Conservation (phyloP, 2,888 invertebrate species). For the Brachyptera risi region DNA sequence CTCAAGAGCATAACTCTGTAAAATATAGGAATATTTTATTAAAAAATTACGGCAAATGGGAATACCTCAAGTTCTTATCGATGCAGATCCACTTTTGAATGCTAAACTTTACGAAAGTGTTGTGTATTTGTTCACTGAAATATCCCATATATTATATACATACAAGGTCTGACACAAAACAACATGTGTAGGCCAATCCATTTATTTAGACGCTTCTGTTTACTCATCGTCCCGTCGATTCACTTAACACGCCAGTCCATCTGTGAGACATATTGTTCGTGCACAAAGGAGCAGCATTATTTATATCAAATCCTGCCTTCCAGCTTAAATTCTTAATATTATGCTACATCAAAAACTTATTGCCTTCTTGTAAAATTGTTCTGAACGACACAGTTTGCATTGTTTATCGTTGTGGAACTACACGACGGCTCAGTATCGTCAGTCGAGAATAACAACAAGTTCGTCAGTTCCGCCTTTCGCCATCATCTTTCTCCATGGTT, state of each 20-base stretch:
- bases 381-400: not conserved
- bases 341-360: slow-evolving; percentile 29
- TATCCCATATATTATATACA: not conserved
- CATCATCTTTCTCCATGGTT: slow-evolving; percentile 69
- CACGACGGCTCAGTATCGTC: slow-evolving; percentile 37
- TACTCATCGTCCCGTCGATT: too few species aligned
- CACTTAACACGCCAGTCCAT: slow-evolving; percentile 21
- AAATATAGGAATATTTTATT: slow-evolving; percentile 28
- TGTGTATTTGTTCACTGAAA: not conserved
- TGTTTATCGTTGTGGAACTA: not conserved
- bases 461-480: slow-evolving; percentile 43
- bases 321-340: slow-evolving; percentile 3
- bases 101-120: slow-evolving; percentile 6
- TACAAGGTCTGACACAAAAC: not conserved
- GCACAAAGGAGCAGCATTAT: slow-evolving; percentile 27
- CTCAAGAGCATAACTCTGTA: slow-evolving; percentile 22
- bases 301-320: slow-evolving; percentile 14
- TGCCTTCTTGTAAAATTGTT: slow-evolving; percentile 28
- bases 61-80: not conserved
- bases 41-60: slow-evolving; percentile 19
- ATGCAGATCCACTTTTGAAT: not conserved
- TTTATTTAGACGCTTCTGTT: too few species aligned
- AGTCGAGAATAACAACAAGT: slow-evolving; percentile 48
- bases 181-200: too few species aligned
- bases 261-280: slow-evolving; percentile 28